Conservation (phyloP, 2,888 invertebrate species). For the Amitus sp. region DNA sequence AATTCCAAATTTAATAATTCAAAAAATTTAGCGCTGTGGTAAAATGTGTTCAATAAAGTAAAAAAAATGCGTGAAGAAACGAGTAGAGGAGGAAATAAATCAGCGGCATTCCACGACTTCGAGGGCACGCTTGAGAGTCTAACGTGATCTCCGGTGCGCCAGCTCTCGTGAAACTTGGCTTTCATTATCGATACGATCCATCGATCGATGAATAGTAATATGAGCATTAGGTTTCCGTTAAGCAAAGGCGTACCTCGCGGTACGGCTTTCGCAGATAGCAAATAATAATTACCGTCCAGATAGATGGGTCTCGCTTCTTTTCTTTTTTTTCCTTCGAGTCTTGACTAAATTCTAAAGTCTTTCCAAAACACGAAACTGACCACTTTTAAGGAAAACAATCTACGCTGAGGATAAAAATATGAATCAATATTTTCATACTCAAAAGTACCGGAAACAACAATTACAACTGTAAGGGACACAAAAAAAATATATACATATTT, state of each 20-base stretch:
- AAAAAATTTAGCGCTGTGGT: too few species aligned
- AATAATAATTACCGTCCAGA: slow-evolving; percentile 55
- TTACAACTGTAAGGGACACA: background rate
- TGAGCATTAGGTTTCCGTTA: slow-evolving; percentile 34
- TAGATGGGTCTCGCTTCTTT: slow-evolving; percentile 43
- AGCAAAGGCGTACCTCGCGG: slow-evolving; percentile 25
- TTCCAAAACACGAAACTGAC: background rate
- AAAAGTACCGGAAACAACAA: slow-evolving; percentile 30
- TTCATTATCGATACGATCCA: slow-evolving; percentile 34
- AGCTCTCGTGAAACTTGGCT: slow-evolving; percentile 32
- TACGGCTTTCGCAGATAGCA: slow-evolving; percentile 40
- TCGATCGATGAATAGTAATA: slow-evolving; percentile 35
- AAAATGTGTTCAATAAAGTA: slow-evolving; percentile 15
- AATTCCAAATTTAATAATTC: slow-evolving; percentile 2
- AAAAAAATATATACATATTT: slow-evolving; percentile 4
- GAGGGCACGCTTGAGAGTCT: slow-evolving; percentile 9
- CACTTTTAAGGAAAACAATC: slow-evolving; percentile 8
- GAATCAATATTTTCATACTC: slow-evolving; percentile 33
- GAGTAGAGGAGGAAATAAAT: slow-evolving; percentile 19
- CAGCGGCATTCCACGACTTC: slow-evolving; percentile 23
- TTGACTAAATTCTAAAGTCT: slow-evolving; percentile 1
- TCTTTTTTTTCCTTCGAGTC: slow-evolving; percentile 28
- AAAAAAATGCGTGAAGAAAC: slow-evolving; percentile 5
- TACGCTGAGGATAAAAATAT: slow-evolving; percentile 29
- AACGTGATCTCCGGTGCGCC: slow-evolving; percentile 27